Evolutionary conservation across 2,888 invertebrate species (phyloP), one percentile per base, ranked within the genome.

Genomic region (Slavum lentiscoides): DNA sequence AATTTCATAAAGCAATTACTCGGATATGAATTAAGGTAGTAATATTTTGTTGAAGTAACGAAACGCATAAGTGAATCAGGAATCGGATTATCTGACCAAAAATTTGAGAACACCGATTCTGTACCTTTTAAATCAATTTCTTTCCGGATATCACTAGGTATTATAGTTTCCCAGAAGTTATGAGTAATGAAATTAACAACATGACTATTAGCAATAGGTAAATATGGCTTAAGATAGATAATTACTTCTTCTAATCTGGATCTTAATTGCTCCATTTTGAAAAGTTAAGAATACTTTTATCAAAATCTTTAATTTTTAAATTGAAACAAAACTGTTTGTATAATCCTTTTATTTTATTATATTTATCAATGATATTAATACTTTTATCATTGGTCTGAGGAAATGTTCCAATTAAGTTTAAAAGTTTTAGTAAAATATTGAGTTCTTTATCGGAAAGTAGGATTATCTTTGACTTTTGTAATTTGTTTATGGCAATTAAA

Each of bases 111-210:
- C 37, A 74, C 19, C 64, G 77, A 82, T n/a, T 70, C 61, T 74
- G 74, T 61, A 23, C 74, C 82, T 80, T 43, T 59, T 39, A 61
- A 30, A 55, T 82, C 72, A 3, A 92, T 86, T 84, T 90, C 89
- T 0, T 85, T 83, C 84, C 87, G 88, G 21, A 94, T 86, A 0
- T 86, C 83, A 15, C 84, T 82, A 0, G 93, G 91, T 17, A 94
- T 85, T 82, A 89, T 88, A 7, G 84, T 88, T 0, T 89, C 85
- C 91, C 92, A 94, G 81, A 91, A 89, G 67, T 90, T 87, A 15
- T 91, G 87, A 0, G 91, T 92, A 68, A 94, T 88, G 86, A 90
- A 93, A 84, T 91, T 90, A 0, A 92, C 93, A 90, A 94, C 92
- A 85, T 95, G 94, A 84, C 92, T 92, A 86, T 94, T 93, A 0